Conservation (phyloP, 92 coral and sea anemone genomes). For the Siderastrea siderea region DNA sequence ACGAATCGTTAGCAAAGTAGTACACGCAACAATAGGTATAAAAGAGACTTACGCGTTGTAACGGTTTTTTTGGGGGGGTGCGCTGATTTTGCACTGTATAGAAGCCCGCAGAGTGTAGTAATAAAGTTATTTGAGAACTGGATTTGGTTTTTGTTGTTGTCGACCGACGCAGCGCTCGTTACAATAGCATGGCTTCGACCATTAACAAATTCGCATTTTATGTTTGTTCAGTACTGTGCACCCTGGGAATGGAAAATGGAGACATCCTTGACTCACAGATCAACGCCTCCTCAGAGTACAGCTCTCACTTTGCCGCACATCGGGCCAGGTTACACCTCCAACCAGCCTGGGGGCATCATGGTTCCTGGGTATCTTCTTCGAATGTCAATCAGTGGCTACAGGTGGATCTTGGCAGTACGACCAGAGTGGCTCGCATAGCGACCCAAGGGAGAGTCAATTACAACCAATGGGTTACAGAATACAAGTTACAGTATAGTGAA, state of each 20-base stretch:
- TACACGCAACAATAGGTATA: no score
- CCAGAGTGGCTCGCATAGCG: constrained; percentile 32
- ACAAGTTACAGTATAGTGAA: constrained; percentile 47
- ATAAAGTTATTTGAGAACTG: no score
- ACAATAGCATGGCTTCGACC: no score
- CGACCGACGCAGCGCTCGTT: no score
- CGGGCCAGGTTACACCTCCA: constrained; percentile 41
- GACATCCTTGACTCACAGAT: constrained; percentile 30
- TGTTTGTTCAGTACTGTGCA: not conserved
- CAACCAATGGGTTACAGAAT: constrained; percentile 55
- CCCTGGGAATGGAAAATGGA: constrained; percentile 60
- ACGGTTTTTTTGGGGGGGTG: no score
- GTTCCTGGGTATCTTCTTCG: constrained; percentile 22
- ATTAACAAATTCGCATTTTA: no score
- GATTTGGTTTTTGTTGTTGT: no score
- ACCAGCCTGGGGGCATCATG: not conserved
- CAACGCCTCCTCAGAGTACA: constrained; percentile 22
- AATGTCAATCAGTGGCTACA: constrained; percentile 59
- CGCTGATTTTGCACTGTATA: no score
- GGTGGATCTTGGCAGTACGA: constrained; percentile 29
- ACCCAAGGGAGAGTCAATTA: constrained; percentile 51
- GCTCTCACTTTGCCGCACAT: not conserved
- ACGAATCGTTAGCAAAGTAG: no score
- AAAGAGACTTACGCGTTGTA: no score
- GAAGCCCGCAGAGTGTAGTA: no score